Conservation (phyloP, 1,140 invertebrate species). For the Drosophila nigromelanica region DNA sequence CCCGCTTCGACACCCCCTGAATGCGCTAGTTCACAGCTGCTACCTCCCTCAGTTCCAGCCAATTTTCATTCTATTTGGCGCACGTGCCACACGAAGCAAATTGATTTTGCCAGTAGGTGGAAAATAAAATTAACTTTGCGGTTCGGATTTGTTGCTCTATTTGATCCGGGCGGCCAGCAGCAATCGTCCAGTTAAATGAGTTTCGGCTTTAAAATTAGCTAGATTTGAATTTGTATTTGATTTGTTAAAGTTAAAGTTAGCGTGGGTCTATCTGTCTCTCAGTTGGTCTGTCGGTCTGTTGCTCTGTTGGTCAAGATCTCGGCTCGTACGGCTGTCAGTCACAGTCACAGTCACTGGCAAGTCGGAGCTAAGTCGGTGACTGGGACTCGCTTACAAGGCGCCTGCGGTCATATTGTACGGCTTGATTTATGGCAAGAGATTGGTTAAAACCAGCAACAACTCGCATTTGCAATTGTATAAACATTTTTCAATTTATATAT, state of each 20-base stretch:
- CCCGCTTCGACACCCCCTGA: not conserved
- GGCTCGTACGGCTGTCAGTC: constrained; percentile 73
- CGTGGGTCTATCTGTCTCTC: constrained; percentile 63
- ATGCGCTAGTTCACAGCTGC: not conserved
- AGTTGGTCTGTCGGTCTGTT: constrained; percentile 21
- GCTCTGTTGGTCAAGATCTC: constrained; percentile 68
- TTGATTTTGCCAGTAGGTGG: constrained; percentile 83
- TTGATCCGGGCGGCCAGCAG: constrained; percentile 27
- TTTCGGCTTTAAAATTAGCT: constrained; percentile 78
- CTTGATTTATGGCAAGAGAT: constrained; percentile 81
- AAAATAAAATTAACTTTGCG: constrained; percentile 82
- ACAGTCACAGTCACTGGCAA: constrained; percentile 58
- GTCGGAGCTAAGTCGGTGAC: constrained; percentile 59
- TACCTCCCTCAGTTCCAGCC: constrained; percentile 7
- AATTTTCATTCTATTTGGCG: constrained; percentile 80
- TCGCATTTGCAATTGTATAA: constrained; percentile 72
- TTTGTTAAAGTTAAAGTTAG: constrained; percentile 64
- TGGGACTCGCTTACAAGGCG: constrained; percentile 80
- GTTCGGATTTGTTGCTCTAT: constrained; percentile 62
- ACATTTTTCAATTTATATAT: constrained; percentile 65
- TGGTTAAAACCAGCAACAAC: constrained; percentile 66
- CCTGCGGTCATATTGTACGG: constrained; percentile 75
- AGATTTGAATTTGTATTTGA: constrained; percentile 82
- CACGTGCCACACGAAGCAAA: constrained; percentile 83
- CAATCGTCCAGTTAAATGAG: constrained; percentile 66